Base-by-base conservation (phyloP, 1,140 invertebrate species). In the Zeugodacus cucurbitae region DNA sequence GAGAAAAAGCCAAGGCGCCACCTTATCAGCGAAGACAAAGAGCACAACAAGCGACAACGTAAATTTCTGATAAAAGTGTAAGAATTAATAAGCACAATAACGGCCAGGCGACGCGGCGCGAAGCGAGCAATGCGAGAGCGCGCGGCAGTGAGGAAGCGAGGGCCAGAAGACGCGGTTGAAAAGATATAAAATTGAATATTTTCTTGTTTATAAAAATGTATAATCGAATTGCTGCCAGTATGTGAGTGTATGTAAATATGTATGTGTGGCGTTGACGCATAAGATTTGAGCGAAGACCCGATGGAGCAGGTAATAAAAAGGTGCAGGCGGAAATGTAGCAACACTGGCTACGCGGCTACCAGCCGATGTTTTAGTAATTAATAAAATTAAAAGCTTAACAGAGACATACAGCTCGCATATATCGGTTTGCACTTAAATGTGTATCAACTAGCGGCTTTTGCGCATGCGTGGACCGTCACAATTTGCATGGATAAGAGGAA, bases 1-100 rank as follows among this genome's bases (percentile, higher is more conserved):
- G 67, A 34, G 87, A 58, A 92, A 92, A 91, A 92, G 91, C 91
- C 90, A 91, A 92, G 91, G 91, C 91, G 91, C 91, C 91, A 92
- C 90, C 91, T 92, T 92, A 92, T 92, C 91, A 90, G 91, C 90
- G 89, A 82, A 90, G 88, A 90, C 89, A 89, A 90, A 91, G 59
- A 86, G 70, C 48, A 88, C 88, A 88, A 62, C 74, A 88, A 64
- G 58, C 48, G 74, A 88, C 78, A 88, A 85, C 70, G 59, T 87
- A 88, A 88, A 74, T 82, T 88, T 64, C 37, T 37, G 87, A 88
- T 82, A 88, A 88, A 74, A 62, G 32, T 44, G 58, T 57, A 88
- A 78, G 87, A 88, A 88, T 88, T 88, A 88, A 88, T 82, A 88
- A 87, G 44, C 59, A 67, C 62, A 87, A 87, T 37, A 57, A 62